phyloP scores from a whole-genome alignment of 1,140 invertebrate genomes.

The Cephus cinctus region DNA sequence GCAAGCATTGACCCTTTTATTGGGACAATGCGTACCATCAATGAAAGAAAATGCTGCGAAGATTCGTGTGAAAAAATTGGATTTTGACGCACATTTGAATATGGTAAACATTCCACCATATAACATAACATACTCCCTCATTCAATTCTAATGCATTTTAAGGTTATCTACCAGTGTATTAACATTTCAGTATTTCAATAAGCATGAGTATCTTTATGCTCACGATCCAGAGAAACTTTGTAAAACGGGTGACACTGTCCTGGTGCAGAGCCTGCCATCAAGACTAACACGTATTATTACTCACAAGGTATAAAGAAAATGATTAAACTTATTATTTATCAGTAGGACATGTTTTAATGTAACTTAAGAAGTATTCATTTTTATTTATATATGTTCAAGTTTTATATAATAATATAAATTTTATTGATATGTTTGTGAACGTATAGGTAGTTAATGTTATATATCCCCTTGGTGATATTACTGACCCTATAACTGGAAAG shows the following conservation, averaged over 20 bases:
- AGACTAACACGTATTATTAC: conserved; percentile 75
- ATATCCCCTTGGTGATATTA: conserved; percentile 78
- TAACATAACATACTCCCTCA: conserved; percentile 6
- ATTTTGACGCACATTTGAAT: conserved; percentile 66
- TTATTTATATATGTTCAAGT: neutral
- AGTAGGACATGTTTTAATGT: conserved; percentile 5
- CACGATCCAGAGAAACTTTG: conserved; percentile 75
- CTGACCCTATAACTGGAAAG: conserved; percentile 80
- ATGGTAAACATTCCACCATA: conserved; percentile 64
- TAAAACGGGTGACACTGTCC: conserved; percentile 78
- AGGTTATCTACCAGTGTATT: conserved; percentile 26
- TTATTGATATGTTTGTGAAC: neutral
- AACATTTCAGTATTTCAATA: conserved; percentile 71
- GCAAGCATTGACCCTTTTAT: conserved; percentile 30
- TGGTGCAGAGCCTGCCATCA: conserved; percentile 71
- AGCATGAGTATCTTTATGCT: conserved; percentile 70
- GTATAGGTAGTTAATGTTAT: conserved; percentile 70
- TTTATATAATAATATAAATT: conserved; percentile 3
- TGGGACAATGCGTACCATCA: conserved; percentile 73
- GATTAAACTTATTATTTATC: conserved; percentile 4
- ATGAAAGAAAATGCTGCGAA: conserved; percentile 73
- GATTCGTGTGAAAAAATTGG: conserved; percentile 69
- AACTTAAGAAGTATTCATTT: neutral
- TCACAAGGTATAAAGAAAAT: conserved; percentile 57
- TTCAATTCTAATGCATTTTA: conserved; percentile 14